phyloP scores from a whole-genome alignment of 2,888 invertebrate genomes.

The Pseudococcus longispinus region DNA sequence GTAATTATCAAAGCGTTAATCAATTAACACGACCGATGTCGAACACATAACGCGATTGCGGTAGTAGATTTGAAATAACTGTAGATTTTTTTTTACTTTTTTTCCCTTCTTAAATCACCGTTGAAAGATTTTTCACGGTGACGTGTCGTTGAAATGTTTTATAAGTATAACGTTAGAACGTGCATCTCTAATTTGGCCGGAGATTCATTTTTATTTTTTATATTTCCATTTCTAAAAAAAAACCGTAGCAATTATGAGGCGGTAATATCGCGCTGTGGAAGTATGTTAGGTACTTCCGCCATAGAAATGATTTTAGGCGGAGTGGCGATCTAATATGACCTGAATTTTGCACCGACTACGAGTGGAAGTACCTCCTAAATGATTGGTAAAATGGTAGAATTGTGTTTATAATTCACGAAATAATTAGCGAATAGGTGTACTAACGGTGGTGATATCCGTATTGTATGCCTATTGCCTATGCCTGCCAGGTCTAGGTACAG shows the following conservation, averaged over 20 bases:
- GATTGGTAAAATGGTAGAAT: constrained; percentile 5
- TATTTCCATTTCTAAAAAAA: background rate
- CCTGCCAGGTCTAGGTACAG: background rate
- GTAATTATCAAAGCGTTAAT: constrained; percentile 31
- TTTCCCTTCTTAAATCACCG: background rate
- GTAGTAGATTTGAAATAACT: constrained; percentile 3
- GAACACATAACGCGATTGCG: background rate
- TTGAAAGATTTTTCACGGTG: constrained; percentile 23
- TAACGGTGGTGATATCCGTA: constrained; percentile 32
- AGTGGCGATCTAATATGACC: background rate
- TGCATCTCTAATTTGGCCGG: constrained; percentile 7
- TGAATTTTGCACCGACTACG: background rate
- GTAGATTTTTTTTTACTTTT: background rate
- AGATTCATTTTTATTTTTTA: background rate
- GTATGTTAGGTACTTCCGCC: background rate
- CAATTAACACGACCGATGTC: constrained; percentile 10
- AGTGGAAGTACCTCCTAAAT: background rate
- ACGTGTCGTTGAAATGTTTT: background rate
- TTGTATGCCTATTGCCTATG: background rate
- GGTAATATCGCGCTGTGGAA: background rate
- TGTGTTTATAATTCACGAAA: background rate
- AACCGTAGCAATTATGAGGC: background rate
- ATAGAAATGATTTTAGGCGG: background rate
- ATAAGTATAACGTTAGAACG: background rate
- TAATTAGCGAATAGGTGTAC: constrained; percentile 29